Conservation (phyloP, 2,113 vertebrate genomes). For the Diadophis punctatus region DNA sequence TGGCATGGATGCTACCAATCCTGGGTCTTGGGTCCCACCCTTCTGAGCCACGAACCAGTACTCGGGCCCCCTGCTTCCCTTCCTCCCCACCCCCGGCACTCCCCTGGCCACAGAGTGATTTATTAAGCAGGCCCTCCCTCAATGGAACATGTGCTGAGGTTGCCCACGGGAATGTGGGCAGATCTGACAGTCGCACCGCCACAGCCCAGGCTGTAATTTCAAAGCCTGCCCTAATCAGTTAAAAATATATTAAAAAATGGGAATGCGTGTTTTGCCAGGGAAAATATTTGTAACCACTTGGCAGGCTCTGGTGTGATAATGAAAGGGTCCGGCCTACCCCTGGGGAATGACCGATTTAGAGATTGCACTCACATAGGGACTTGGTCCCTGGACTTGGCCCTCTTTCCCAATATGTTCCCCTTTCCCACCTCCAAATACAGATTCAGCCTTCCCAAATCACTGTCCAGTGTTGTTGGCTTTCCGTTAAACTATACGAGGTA, state of each 20-base stretch:
- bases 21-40: constrained; percentile 8
- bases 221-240: constrained; percentile 61
- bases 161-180: constrained; percentile 69
- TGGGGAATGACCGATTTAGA: constrained; percentile 64
- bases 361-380: not conserved
- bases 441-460: not conserved
- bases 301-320: constrained; percentile 68
- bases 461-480: not conserved
- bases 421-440: not conserved
- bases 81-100: constrained; percentile 38
- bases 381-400: constrained; percentile 2
- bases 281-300: constrained; percentile 61
- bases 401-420: not conserved
- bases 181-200: constrained; percentile 67
- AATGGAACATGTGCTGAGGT: constrained; percentile 66
- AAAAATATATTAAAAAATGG: constrained; percentile 72
- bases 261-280: constrained; percentile 58
- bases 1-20: constrained; percentile 12
- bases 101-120: constrained; percentile 46
- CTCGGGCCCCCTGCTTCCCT: not conserved
- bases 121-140: constrained; percentile 66
- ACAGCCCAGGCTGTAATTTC: constrained; percentile 68
- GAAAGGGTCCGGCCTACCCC: constrained; percentile 61
- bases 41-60: constrained; percentile 12
- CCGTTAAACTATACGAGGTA: not conserved